These are phyloP conservation scores for Heterocephalus glaber DNA, from an alignment of 2,113 vertebrate species.

Conservation along the genomic window DNA sequence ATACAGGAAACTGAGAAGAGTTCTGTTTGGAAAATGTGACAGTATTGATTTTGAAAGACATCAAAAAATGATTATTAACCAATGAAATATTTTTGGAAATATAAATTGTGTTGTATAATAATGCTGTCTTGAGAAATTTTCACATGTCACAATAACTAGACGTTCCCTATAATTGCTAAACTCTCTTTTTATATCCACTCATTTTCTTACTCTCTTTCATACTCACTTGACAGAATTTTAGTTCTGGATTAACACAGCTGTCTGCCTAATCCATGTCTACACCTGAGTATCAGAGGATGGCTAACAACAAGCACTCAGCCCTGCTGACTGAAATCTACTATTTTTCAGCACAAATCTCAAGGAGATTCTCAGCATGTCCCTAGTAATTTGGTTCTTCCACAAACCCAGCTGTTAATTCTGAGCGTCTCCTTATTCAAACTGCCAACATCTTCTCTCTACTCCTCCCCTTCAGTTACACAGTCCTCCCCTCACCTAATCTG, in stretches of 20 bases:
- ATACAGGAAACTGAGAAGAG: not conserved
- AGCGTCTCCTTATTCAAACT: not conserved
- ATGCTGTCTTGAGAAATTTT: not conserved
- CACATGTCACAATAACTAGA: not conserved
- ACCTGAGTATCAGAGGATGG: not conserved
- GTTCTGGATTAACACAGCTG: not conserved
- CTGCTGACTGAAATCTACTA: not conserved
- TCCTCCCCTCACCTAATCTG: not conserved
- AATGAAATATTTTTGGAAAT: not conserved
- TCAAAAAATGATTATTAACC: not conserved
- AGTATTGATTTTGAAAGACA: not conserved
- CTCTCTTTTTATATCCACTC: not conserved
- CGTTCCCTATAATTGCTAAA: not conserved
- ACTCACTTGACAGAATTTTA: not conserved
- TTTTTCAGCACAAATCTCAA: not conserved
- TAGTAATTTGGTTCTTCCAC: not conserved
- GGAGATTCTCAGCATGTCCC: not conserved
- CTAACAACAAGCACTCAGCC: not conserved
- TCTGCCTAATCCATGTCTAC: not conserved
- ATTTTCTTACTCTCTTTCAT: not conserved
- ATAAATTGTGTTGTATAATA: not conserved
- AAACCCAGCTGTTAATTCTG: conserved; percentile 1
- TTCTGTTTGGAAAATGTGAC: not conserved
- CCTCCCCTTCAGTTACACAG: not conserved
- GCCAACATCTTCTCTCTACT: not conserved